A percentile compares a stretch with the other conserved stretches of the same genome.
Conservation (phyloP, 1,140 invertebrate species). For the Temnothorax curvispinosus region DNA sequence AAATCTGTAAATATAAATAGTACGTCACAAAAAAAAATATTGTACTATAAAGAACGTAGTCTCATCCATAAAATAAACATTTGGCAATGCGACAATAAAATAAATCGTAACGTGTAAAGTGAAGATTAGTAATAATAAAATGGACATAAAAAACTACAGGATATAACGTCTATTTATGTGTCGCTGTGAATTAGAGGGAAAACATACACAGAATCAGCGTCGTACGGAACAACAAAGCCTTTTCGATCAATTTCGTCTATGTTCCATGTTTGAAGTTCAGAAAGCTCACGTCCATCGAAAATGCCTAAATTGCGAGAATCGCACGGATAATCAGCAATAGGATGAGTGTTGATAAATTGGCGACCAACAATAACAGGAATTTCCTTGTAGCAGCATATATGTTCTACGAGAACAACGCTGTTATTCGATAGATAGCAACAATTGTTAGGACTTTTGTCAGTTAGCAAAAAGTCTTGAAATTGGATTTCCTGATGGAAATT, state of each 20-base stretch:
- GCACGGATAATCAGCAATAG: constrained; percentile 10
- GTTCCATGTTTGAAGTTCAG: not conserved
- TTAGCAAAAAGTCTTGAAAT: constrained; percentile 2
- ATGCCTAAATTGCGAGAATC: constrained; percentile 2
- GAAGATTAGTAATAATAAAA: too few relatives aligned
- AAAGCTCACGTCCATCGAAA: not conserved
- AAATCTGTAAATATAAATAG: too few relatives aligned
- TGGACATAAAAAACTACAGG: not conserved
- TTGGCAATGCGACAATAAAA: too few relatives aligned
- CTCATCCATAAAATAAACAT: too few relatives aligned
- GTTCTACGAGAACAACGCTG: constrained; percentile 2
- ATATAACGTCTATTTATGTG: not conserved
- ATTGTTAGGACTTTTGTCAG: constrained; percentile 7
- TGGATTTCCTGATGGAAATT: not conserved
- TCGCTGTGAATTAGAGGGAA: not conserved
- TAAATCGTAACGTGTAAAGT: too few relatives aligned
- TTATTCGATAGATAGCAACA: constrained; percentile 7
- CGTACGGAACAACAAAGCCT: not conserved
- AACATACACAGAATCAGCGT: not conserved
- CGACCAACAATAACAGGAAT: constrained; percentile 16
- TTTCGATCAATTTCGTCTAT: not conserved
- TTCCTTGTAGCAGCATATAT: not conserved
- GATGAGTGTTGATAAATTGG: not conserved
- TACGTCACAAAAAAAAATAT: too few relatives aligned
- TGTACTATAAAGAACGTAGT: too few relatives aligned